Evolutionary conservation across 2,113 vertebrate species (phyloP).

Genomic region (Hippopotamus amphibius): DNA sequence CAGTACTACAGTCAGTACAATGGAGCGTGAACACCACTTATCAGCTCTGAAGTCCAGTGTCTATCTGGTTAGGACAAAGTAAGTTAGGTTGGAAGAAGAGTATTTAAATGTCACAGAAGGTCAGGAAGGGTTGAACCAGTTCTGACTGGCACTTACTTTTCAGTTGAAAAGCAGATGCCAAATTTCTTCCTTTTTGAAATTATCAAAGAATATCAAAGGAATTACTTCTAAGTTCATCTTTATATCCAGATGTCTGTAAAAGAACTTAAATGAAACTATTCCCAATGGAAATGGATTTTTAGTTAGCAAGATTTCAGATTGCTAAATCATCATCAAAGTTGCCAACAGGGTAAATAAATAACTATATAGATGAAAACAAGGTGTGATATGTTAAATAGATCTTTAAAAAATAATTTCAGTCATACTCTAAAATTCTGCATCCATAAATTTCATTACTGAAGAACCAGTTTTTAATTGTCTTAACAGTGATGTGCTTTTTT

Average conservation of each 20-base stretch:
- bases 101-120: slow-evolving; percentile 30
- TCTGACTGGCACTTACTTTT: background rate
- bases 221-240: slow-evolving; percentile 52
- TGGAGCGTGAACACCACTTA: background rate
- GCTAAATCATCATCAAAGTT: background rate
- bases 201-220: slow-evolving; percentile 68
- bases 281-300: background rate
- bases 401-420: background rate
- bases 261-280: background rate
- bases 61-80: background rate
- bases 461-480: background rate
- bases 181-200: slow-evolving; percentile 56
- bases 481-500: background rate
- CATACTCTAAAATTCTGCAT: background rate
- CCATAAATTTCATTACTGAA: background rate
- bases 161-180: slow-evolving; percentile 32
- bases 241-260: slow-evolving; percentile 18
- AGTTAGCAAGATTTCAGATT: background rate
- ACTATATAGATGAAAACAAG: background rate
- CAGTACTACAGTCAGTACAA: background rate
- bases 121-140: background rate
- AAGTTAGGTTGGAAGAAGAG: background rate
- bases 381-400: background rate
- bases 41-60: background rate
- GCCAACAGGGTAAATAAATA: background rate